Evolutionary conservation across 2,797 vertebrate species (phyloP).

Genomic region (Linurgus olivaceus): DNA sequence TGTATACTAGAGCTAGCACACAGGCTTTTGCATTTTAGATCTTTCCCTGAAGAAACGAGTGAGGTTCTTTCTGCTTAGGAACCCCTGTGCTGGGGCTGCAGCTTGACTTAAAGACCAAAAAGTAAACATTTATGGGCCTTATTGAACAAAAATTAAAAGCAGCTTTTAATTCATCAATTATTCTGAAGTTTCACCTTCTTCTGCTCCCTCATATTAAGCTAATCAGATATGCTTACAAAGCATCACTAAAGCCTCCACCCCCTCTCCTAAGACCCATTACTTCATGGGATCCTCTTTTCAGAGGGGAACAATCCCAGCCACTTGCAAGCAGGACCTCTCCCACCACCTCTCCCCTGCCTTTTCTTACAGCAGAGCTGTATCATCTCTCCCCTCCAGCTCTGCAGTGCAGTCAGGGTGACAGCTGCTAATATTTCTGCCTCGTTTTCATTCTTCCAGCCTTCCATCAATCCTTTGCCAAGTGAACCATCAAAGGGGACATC

Average conservation of each 20-base stretch:
- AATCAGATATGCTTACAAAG: background rate
- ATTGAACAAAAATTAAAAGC: background rate
- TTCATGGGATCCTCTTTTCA: background rate
- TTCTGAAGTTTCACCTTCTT: conserved; percentile 10
- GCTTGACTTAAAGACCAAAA: background rate
- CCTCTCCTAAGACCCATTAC: background rate
- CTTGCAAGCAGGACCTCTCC: background rate
- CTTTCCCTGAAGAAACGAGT: background rate
- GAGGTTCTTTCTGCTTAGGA: background rate
- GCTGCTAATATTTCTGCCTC: background rate
- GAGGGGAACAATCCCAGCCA: background rate
- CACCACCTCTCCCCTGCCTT: background rate
- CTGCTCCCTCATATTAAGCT: background rate
- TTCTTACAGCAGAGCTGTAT: background rate
- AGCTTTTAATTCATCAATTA: background rate
- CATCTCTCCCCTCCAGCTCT: background rate
- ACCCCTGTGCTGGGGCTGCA: background rate
- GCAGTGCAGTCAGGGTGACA: background rate
- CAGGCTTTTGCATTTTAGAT: background rate
- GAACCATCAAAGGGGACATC: background rate
- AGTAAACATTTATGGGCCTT: background rate
- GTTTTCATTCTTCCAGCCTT: background rate
- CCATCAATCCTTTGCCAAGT: background rate
- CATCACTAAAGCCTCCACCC: background rate
- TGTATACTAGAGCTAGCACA: background rate